A percentile compares a stretch with the other conserved stretches of the same genome.
Evolutionary conservation across 1,140 invertebrate genomes (phyloP).

Genomic region (Neelides sp.): DNA sequence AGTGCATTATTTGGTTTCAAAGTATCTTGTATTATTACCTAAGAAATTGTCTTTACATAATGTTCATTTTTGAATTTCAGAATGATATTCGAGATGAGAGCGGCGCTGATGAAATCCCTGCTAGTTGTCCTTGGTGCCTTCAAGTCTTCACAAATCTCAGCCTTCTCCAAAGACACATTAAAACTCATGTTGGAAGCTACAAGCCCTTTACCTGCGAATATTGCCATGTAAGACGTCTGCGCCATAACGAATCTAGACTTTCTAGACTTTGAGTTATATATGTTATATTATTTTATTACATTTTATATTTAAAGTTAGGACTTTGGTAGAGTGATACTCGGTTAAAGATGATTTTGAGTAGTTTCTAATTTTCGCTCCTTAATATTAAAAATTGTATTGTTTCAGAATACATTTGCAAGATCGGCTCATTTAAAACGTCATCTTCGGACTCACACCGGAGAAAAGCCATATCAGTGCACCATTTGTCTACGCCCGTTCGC

Average conservation of each 20-base stretch:
- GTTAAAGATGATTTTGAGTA: background rate
- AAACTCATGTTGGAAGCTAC: slow-evolving; percentile 18
- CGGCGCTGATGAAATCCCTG: no score
- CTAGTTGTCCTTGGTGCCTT: slow-evolving; percentile 20
- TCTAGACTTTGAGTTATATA: no score
- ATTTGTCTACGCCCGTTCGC: slow-evolving; percentile 16
- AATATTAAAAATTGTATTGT: background rate
- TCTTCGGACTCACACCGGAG: slow-evolving; percentile 20
- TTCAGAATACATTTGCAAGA: slow-evolving; percentile 18
- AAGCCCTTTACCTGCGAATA: slow-evolving; percentile 16
- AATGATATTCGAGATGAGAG: no score
- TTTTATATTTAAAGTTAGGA: background rate
- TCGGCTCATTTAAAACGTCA: slow-evolving; percentile 25
- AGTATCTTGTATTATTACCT: no score
- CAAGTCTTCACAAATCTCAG: slow-evolving; percentile 15
- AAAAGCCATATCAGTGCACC: slow-evolving; percentile 23
- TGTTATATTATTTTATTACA: no score
- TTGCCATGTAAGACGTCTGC: slow-evolving; percentile 21
- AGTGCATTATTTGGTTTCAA: no score
- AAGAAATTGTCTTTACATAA: no score
- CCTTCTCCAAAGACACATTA: slow-evolving; percentile 21
- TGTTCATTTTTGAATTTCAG: no score
- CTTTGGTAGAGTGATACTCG: background rate
- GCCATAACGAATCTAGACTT: no score
- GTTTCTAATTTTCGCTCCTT: background rate